Evolutionary conservation across 2,888 invertebrate genomes (phyloP).

Genomic region (Phymatocera aterrima): DNA sequence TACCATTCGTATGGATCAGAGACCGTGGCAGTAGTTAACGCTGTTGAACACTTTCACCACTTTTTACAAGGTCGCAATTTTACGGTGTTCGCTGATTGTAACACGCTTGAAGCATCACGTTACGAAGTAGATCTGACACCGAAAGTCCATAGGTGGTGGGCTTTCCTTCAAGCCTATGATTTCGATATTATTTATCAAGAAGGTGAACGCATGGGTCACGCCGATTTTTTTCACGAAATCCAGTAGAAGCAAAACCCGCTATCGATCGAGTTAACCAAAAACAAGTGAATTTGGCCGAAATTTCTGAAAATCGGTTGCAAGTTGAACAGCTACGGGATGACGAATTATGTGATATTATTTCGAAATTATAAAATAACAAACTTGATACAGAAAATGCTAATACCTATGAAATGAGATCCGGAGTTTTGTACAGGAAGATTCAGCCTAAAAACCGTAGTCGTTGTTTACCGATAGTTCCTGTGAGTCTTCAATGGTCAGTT

Average conservation of each 20-base stretch:
- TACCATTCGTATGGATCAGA: background rate
- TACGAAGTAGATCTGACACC: conserved; percentile 57
- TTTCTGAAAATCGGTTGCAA: conserved; percentile 48
- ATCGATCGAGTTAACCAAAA: background rate
- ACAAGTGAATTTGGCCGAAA: conserved; percentile 17
- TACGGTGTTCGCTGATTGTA: conserved; percentile 58
- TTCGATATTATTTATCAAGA: conserved; percentile 47
- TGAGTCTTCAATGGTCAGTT: conserved; percentile 46
- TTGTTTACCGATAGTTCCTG: conserved; percentile 43
- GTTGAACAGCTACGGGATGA: conserved; percentile 51
- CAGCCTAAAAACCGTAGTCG: conserved; percentile 52
- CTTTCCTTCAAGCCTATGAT: conserved; percentile 53
- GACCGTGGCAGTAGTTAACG: conserved; percentile 46
- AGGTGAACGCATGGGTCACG: conserved; percentile 46
- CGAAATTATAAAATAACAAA: conserved; percentile 39
- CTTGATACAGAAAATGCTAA: conserved; percentile 41
- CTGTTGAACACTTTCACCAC: conserved; percentile 37
- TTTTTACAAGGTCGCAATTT: conserved; percentile 56
- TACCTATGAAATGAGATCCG: conserved; percentile 48
- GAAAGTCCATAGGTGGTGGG: conserved; percentile 60
- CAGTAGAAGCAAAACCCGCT: background rate
- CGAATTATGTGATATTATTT: conserved; percentile 40
- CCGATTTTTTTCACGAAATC: no score
- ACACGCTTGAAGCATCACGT: conserved; percentile 43
- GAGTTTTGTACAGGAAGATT: conserved; percentile 49